phyloP scores from a whole-genome alignment of 2,113 vertebrate species.

The Mola mola region DNA sequence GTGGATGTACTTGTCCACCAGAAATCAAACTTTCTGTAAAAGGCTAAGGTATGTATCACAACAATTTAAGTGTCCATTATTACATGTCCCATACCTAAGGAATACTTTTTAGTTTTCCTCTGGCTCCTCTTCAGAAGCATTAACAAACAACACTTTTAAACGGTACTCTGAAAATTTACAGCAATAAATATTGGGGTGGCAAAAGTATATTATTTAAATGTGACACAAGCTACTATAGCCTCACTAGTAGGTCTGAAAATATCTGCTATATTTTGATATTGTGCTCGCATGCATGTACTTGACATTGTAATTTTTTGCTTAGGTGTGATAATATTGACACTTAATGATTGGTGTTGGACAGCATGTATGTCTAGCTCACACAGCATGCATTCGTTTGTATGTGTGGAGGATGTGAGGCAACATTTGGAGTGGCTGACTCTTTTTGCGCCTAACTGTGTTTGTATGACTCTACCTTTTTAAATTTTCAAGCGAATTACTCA shows the following conservation, averaged over 20 bases:
- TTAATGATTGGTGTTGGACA: background rate
- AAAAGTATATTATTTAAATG: background rate
- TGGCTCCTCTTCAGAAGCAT: too few relatives aligned
- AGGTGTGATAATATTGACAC: constrained; percentile 1
- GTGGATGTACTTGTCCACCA: too few relatives aligned
- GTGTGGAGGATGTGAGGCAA: constrained; percentile 8
- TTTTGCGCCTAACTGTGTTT: constrained; percentile 35
- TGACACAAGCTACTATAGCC: background rate
- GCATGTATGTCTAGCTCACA: constrained; percentile 2
- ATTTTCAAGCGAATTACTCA: constrained; percentile 50
- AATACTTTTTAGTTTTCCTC: too few relatives aligned
- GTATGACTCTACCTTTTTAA: constrained; percentile 34
- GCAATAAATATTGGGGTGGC: too few relatives aligned
- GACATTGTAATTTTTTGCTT: background rate
- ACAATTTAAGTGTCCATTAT: too few relatives aligned
- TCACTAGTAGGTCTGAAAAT: constrained; percentile 21
- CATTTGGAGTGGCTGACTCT: constrained; percentile 20
- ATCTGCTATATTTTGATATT: constrained; percentile 26
- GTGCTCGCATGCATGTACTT: background rate
- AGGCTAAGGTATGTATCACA: too few relatives aligned
- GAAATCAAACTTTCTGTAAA: too few relatives aligned
- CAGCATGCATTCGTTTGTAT: background rate
- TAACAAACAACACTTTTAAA: too few relatives aligned
- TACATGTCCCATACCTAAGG: too few relatives aligned
- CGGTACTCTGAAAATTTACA: too few relatives aligned